Base-by-base conservation (phyloP, 2,888 invertebrate species). In the Hybos culiciformis region DNA sequence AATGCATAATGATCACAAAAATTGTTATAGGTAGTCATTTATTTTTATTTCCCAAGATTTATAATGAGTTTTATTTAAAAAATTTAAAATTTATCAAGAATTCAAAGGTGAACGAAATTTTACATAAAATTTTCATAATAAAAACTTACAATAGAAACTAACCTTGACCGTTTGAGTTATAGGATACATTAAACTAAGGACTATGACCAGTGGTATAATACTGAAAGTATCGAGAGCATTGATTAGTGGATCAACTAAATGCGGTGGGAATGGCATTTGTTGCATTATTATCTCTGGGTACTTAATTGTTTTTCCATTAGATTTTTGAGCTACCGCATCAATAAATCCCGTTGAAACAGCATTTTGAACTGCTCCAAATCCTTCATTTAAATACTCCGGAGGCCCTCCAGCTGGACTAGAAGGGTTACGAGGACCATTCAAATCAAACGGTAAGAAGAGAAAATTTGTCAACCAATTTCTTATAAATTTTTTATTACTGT, bases 181-280 rank as follows among this genome's bases (percentile, higher is more conserved):
- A 1, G 80, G 77, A 58, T 85, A 83, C 44, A 83, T 75, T 56
- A 82, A 87, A 53, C 84, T 83, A 18, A 88, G 66, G 63, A 85
- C 70, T 15, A 90, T 67, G 24, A 88, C 75, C 48, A 83, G 63
- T 0, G 88, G 80, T 19, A 88, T 69, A 48, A 80, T 70, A 8
- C 68, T n/a, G n/a, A n/a, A 70, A 8, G 68, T 59, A 56, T 77
- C 73, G 15, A 86, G 57, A 0, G 74, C 72, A 15, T 72, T 66
- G 4, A 82, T 60, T 8, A 83, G 71, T 1, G 71, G 57, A 58
- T 88, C 87, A 36, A 73, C 63, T 1, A 74, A 58, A 59, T 74
- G 83, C 1, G 72, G 63, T 1, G 83, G 80, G 56, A 82, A 82
- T 0, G 84, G 80, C 59, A 74, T 81, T 45, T 83, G 68, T 55